Base-by-base conservation (phyloP, 2,888 invertebrate genomes). In the Mythimna impura region DNA sequence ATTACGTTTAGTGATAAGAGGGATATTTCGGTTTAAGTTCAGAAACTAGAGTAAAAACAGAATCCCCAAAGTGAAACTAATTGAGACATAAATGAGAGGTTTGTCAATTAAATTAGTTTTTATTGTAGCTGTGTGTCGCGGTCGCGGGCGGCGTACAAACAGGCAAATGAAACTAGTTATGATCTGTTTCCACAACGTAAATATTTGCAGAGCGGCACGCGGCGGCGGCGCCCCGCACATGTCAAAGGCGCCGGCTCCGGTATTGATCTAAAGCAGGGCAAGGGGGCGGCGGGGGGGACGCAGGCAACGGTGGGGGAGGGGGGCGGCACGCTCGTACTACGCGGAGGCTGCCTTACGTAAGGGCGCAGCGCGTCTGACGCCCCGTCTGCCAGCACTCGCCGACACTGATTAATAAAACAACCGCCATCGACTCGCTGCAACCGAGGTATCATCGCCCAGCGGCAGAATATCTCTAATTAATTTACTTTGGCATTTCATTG, bases 231-330 rank as follows among this genome's bases (percentile, higher is more conserved):
- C 50, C 50, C 50, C 50, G 94, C 95, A 95, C 95, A 95, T 95
- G 96, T 95, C 96, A 95, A 95, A 95, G 95, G 95, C 94, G 92
- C 93, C 93, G 94, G 93, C 94, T 93, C 90, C 92, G 93, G 95
- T 96, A 96, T 96, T 96, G 96, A 96, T 96, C 95, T 95, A 94
- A 93, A 91, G 93, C 87, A 92, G 91, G 90, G 85, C 68, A 72
- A 67, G 69, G 71, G 79, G 80, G 63, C 62, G 69, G 68, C 25
- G 30, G 66, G 80, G 78, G 83, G 70, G 71, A 69, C 71, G 78
- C 61, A 71, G 66, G 66, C 67, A 76, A 58, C 64, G 40, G 30
- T 75, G 73, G 71, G 84, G 84, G 76, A 84, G 80, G 47, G 25
- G 86, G 88, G 84, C 79, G 83, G 82, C 81, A 36, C 88, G 88